Evolutionary conservation across 2,113 vertebrate species (phyloP).

Genomic region (Phoenicopterus ruber): DNA sequence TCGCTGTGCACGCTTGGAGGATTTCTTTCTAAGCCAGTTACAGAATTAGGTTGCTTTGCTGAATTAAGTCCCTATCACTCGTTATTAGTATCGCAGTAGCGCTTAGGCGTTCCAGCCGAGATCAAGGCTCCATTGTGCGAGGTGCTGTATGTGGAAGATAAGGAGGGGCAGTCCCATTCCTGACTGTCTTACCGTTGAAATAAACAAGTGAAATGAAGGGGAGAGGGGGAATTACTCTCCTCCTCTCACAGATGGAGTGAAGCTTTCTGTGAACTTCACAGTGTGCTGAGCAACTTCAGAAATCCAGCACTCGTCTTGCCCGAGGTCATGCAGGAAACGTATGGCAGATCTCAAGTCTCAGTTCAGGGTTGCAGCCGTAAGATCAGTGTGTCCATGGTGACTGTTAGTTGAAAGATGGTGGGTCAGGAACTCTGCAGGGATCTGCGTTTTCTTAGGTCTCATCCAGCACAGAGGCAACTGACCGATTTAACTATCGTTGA

Average conservation of each 20-base stretch:
- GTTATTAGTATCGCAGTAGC: background rate
- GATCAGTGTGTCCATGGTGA: background rate
- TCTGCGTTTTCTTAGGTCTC: background rate
- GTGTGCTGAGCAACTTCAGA: background rate
- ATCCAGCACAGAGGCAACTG: background rate
- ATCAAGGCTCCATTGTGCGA: background rate
- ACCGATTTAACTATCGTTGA: background rate
- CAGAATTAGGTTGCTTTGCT: background rate
- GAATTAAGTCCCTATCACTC: background rate
- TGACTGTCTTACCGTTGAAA: slow-evolving; percentile 5
- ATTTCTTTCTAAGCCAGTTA: background rate
- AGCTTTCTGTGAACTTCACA: background rate
- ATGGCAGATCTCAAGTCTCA: background rate
- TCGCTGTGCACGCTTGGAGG: background rate
- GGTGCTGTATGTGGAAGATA: slow-evolving; percentile 26
- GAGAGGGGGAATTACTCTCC: slow-evolving; percentile 12
- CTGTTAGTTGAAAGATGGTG: background rate
- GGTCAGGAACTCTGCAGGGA: background rate
- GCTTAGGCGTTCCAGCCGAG: background rate
- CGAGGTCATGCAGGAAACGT: background rate
- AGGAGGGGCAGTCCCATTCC: background rate
- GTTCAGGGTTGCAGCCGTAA: background rate
- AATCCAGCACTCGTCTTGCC: background rate
- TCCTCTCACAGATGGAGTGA: background rate
- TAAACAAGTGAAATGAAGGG: slow-evolving; percentile 38